These are phyloP conservation scores for Protophormia terraenovae DNA, from an alignment of 2,888 invertebrate genomes.

Conservation along the genomic window DNA sequence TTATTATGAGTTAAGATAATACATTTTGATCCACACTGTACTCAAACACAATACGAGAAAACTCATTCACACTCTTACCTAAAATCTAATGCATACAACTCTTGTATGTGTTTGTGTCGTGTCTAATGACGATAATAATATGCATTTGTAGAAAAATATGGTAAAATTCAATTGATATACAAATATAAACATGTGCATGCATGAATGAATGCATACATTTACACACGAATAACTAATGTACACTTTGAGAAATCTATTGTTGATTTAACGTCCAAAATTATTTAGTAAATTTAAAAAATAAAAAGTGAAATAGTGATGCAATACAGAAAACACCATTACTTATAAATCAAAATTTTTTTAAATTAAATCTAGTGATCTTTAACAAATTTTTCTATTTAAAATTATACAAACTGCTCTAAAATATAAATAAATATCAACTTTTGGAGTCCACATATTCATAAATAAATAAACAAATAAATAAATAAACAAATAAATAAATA, in stretches of 20 bases:
- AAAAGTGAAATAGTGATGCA: background rate
- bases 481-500: too few relatives aligned
- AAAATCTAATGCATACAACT: background rate
- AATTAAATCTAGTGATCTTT: too few relatives aligned
- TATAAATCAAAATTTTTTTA: too few relatives aligned
- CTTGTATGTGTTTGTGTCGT: background rate
- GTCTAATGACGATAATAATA: background rate
- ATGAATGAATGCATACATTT: conserved; percentile 12
- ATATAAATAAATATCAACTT: too few relatives aligned
- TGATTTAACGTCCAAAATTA: background rate
- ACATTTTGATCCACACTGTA: background rate
- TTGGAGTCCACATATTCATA: too few relatives aligned
- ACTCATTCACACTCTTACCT: background rate
- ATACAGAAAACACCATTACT: background rate
- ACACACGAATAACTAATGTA: background rate
- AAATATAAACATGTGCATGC: background rate
- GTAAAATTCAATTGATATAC: conserved; percentile 6
- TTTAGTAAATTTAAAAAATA: background rate
- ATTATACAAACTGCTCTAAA: too few relatives aligned
- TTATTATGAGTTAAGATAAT: too few relatives aligned
- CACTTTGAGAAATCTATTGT: background rate
- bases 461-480: too few relatives aligned
- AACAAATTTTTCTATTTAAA: too few relatives aligned
- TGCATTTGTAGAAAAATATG: conserved; percentile 10
- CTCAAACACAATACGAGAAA: background rate